Conservation (phyloP, 2,113 vertebrate genomes). For the Cromileptes altivelis region DNA sequence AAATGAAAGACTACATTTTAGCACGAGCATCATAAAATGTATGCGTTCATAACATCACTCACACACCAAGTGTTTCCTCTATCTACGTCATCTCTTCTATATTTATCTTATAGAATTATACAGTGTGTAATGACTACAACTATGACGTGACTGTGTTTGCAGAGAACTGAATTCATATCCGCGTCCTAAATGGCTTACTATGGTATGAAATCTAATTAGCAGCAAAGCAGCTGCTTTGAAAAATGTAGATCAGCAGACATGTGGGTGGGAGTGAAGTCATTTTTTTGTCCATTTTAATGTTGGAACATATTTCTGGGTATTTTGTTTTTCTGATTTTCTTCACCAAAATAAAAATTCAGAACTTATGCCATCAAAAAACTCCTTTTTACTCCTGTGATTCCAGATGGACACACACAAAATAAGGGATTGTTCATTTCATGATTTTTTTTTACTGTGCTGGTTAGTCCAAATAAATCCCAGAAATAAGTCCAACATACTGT, state of each 20-base stretch:
- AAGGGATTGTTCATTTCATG: background rate
- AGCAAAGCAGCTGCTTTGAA: background rate
- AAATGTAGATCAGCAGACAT: background rate
- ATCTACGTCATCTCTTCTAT: background rate
- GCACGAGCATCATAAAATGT: slow-evolving; percentile 16
- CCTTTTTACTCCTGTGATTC: background rate
- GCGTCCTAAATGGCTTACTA: background rate
- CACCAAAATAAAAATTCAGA: background rate
- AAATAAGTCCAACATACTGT: background rate
- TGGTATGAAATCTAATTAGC: background rate
- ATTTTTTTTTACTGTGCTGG: background rate
- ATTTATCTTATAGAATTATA: background rate
- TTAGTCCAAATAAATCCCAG: background rate
- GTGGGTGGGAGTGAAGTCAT: too few species aligned
- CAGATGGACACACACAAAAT: background rate
- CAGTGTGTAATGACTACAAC: background rate
- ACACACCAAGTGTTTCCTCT: slow-evolving; percentile 1
- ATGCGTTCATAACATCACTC: background rate
- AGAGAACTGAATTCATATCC: background rate
- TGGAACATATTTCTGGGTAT: background rate
- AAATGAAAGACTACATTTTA: slow-evolving; percentile 9
- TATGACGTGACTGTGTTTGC: background rate
- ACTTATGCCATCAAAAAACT: background rate
- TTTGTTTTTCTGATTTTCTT: background rate
- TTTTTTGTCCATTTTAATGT: background rate